phyloP scores from a whole-genome alignment of 2,113 vertebrate genomes.

The Microcebus murinus region DNA sequence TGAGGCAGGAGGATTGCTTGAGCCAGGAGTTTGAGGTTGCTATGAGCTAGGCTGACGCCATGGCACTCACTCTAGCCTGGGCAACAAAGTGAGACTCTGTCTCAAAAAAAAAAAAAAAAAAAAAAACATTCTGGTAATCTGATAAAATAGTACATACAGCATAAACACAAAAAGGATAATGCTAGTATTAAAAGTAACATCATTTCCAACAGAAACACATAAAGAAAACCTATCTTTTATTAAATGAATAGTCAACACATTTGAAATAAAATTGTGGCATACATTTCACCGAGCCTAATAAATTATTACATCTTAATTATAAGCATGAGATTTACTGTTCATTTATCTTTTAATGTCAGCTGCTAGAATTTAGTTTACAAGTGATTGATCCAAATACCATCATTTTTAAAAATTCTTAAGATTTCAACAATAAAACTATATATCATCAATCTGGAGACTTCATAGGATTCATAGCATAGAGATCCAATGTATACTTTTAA shows the following conservation, averaged over 20 bases:
- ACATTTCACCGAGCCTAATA: background rate
- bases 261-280: slow-evolving; percentile 43
- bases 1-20: too few relatives aligned
- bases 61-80: too few relatives aligned
- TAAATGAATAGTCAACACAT: slow-evolving; percentile 11
- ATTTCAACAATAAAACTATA: slow-evolving; percentile 24
- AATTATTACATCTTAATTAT: background rate
- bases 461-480: slow-evolving; percentile 9
- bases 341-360: slow-evolving; percentile 32
- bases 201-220: slow-evolving; percentile 9
- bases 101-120: too few relatives aligned
- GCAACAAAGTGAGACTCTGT: too few relatives aligned
- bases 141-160: background rate
- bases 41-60: too few relatives aligned
- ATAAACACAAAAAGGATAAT: background rate
- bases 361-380: background rate
- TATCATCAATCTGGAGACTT: background rate
- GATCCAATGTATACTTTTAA: background rate
- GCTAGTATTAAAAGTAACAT: slow-evolving; percentile 12
- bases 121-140: slow-evolving; percentile 64
- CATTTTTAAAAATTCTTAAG: background rate
- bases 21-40: too few relatives aligned
- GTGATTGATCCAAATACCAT: background rate
- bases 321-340: background rate
- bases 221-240: background rate